Conservation (phyloP, 2,797 vertebrate species). For the Pogoniulus pusillus region DNA sequence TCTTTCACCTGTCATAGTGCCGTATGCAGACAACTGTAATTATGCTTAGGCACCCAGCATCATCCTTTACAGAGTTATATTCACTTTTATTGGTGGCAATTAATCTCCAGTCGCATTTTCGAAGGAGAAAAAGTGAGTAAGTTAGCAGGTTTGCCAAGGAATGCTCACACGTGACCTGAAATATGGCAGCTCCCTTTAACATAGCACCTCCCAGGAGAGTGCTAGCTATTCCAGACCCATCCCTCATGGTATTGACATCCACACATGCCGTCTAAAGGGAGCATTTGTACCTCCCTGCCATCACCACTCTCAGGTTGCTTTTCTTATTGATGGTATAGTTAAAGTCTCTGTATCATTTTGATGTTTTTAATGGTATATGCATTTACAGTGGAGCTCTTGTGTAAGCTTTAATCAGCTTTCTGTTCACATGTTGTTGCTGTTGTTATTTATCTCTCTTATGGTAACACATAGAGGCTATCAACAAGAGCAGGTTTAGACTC, state of each 20-base stretch:
- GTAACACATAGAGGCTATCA: not conserved
- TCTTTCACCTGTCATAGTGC: not conserved
- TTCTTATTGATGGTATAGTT: constrained; percentile 51
- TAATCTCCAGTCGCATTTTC: not conserved
- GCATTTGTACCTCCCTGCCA: constrained; percentile 36
- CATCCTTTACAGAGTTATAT: not conserved
- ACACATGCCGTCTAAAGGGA: not conserved
- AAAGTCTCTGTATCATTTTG: constrained; percentile 59
- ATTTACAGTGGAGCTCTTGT: constrained; percentile 29
- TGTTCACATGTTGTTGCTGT: constrained; percentile 33
- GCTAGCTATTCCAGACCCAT: not conserved
- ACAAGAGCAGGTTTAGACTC: not conserved
- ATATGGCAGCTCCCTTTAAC: not conserved
- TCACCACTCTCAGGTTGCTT: constrained; percentile 17
- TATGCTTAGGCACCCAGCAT: not conserved
- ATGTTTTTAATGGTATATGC: constrained; percentile 50
- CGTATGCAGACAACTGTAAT: not conserved
- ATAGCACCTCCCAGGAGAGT: not conserved
- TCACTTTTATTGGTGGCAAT: not conserved
- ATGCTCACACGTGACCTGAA: not conserved
- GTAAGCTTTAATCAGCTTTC: constrained; percentile 58
- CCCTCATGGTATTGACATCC: not conserved
- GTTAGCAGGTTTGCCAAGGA: not conserved
- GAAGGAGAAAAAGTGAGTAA: not conserved
- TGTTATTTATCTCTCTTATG: constrained; percentile 62